Conservation (phyloP, 2,888 invertebrate genomes). For the Rhamnusium bicolor region DNA sequence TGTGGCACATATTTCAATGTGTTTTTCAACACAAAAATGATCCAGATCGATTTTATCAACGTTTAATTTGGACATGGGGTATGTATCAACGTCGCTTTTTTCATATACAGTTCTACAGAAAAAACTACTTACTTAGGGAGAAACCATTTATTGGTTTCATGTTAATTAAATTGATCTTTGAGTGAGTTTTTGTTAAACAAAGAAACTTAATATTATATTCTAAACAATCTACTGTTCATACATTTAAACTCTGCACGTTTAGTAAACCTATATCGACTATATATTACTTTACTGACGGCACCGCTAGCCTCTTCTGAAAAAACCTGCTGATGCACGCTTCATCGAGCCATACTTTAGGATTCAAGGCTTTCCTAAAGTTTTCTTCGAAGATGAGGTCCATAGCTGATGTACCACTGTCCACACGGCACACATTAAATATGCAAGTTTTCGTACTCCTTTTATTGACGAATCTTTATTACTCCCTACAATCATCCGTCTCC, state of each 20-base stretch:
- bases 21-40: too few species aligned
- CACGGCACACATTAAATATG: not conserved
- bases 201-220: not conserved
- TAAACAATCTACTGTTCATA: not conserved
- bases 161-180: not conserved
- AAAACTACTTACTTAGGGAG: constrained; percentile 4
- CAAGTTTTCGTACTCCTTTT: not conserved
- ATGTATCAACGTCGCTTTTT: constrained; percentile 18
- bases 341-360: constrained; percentile 16
- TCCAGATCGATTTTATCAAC: not conserved
- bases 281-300: constrained; percentile 1
- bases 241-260: constrained; percentile 29
- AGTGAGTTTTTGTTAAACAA: constrained; percentile 21
- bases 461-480: not conserved
- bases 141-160: constrained; percentile 13
- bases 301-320: constrained; percentile 20
- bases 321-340: constrained; percentile 17
- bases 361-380: constrained; percentile 14
- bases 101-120: constrained; percentile 16
- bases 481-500: not conserved
- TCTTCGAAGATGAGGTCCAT: not conserved
- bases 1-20: constrained; percentile 28
- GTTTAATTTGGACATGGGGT: not conserved
- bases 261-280: not conserved
- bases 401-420: not conserved